These are phyloP conservation scores for Anas platyrhynchos DNA, from an alignment of 2,113 vertebrate species.

Conservation along the genomic window DNA sequence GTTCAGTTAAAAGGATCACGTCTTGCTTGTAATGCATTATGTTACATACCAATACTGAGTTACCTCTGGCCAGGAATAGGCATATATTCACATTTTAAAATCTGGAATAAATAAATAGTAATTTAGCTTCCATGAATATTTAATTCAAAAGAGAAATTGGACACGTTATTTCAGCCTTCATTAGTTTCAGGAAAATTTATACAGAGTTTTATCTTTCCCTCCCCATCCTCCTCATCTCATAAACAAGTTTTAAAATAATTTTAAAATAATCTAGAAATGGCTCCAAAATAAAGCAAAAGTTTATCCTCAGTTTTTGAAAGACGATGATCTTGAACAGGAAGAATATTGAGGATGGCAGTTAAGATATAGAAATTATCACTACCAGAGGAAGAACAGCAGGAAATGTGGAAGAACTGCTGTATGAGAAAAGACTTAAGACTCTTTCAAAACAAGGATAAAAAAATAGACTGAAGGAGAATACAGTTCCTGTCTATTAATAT, in stretches of 20 bases:
- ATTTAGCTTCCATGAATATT: background rate
- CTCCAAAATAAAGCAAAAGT: background rate
- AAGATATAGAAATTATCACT: background rate
- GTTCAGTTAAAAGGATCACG: background rate
- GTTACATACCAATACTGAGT: background rate
- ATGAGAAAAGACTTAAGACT: background rate
- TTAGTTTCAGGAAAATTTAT: background rate
- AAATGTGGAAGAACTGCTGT: background rate
- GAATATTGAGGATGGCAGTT: background rate
- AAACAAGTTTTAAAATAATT: background rate
- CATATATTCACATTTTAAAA: background rate
- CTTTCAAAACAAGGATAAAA: background rate
- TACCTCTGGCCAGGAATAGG: background rate
- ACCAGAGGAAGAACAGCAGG: background rate
- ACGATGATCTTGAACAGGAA: background rate
- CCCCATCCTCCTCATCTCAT: background rate
- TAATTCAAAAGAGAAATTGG: background rate
- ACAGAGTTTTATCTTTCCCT: background rate
- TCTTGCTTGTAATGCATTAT: background rate
- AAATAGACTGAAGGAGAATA: background rate
- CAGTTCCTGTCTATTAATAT: background rate
- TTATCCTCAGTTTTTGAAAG: background rate
- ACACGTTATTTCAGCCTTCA: background rate
- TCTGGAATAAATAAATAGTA: background rate
- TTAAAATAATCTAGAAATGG: background rate